Percentiles rank a stretch among this genome's conserved stretches.
Conservation (phyloP, 2,797 vertebrate genomes). For the Chelonia mydas region DNA sequence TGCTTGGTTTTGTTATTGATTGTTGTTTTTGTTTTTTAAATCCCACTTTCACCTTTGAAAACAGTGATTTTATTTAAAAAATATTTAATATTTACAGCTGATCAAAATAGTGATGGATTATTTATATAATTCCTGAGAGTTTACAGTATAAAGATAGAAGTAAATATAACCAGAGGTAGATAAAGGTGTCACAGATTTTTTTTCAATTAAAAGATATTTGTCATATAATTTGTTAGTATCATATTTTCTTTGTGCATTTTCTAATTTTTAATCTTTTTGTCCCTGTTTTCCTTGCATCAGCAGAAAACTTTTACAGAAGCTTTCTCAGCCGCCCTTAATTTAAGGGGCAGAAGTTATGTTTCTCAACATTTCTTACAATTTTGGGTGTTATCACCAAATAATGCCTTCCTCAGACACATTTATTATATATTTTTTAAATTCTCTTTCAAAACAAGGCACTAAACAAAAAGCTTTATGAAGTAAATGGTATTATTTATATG, state of each 20-base stretch:
- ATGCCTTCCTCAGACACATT: neutral
- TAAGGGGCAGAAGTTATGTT: neutral
- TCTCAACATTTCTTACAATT: no score
- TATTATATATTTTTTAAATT: neutral
- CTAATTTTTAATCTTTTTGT: neutral
- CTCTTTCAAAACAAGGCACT: neutral
- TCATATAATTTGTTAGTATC: neutral
- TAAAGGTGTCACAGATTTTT: neutral
- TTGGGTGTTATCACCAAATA: neutral
- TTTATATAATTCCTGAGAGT: fast-evolving
- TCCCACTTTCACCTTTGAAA: neutral
- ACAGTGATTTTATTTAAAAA: neutral
- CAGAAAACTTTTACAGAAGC: fast-evolving
- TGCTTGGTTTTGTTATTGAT: neutral
- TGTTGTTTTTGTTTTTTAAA: neutral
- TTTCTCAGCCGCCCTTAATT: neutral
- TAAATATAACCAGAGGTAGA: fast-evolving
- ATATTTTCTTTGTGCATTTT: neutral
- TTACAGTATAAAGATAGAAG: neutral
- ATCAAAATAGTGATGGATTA: fast-evolving
- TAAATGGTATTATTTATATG: neutral
- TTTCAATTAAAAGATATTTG: neutral
- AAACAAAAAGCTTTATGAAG: neutral
- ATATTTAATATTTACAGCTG: neutral
- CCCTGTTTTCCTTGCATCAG: fast-evolving